Conservation (phyloP, 2,797 vertebrate species). For the Micromesistius poutassou region DNA sequence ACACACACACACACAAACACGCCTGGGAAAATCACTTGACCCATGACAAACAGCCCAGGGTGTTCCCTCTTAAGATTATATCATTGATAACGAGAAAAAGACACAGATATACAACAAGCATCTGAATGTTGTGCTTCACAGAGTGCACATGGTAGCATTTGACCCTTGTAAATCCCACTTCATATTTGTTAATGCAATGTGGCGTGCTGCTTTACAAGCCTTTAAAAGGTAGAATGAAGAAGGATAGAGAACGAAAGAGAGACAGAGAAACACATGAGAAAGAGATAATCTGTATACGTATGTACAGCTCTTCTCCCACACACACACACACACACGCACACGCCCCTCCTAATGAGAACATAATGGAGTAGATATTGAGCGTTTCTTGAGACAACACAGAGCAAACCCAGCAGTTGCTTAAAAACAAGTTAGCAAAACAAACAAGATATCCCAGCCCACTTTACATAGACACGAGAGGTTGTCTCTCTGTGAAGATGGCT, state of each 20-base stretch:
- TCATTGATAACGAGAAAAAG: conserved; percentile 67
- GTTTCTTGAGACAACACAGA: not conserved
- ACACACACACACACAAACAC: conserved; percentile 60
- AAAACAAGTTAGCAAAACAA: conserved; percentile 7
- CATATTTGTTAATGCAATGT: not conserved
- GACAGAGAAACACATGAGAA: not conserved
- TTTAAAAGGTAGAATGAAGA: not conserved
- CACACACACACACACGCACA: conserved; percentile 18
- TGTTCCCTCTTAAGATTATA: conserved; percentile 67
- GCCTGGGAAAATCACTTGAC: conserved; percentile 75
- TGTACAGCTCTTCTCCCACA: not conserved
- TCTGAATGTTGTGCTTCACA: conserved; percentile 5
- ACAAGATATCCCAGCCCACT: not conserved
- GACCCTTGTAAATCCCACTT: conserved; percentile 28
- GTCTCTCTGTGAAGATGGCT: conserved; percentile 10
- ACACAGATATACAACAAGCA: conserved; percentile 31
- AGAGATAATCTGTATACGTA: not conserved
- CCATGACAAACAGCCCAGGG: conserved; percentile 60
- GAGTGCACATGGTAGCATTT: conserved; percentile 20
- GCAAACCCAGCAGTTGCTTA: conserved; percentile 5
- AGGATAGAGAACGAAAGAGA: not conserved
- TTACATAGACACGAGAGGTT: not conserved
- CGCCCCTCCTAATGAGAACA: not conserved
- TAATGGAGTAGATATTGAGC: conserved; percentile 1
- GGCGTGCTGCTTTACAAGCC: not conserved